These are phyloP conservation scores for Megalopta genalis DNA, from an alignment of 1,140 invertebrate genomes.

Conservation along the genomic window DNA sequence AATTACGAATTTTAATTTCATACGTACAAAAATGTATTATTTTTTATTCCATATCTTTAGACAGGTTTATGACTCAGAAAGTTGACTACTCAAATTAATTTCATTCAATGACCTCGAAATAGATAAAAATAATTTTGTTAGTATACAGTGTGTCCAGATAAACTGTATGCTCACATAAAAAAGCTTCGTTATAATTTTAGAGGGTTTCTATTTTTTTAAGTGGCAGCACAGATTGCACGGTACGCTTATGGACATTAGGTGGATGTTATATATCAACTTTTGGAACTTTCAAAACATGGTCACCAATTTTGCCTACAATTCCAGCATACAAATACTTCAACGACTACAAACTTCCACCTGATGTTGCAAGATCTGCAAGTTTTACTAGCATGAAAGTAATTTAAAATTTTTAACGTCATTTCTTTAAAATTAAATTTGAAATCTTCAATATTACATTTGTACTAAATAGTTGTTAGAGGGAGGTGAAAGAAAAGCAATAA, in stretches of 20 bases:
- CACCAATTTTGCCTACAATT: constrained; percentile 77
- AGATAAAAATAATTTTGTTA: neutral
- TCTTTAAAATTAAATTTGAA: neutral
- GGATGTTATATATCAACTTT: constrained; percentile 86
- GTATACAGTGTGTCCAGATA: too few relatives aligned
- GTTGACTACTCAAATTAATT: neutral
- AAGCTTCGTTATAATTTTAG: neutral
- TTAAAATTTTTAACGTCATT: constrained; percentile 35
- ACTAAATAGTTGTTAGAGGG: constrained; percentile 65
- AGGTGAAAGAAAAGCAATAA: constrained; percentile 22
- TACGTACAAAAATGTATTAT: neutral
- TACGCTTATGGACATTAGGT: constrained; percentile 85
- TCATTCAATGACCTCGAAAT: neutral
- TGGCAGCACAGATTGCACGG: constrained; percentile 86
- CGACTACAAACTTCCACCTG: constrained; percentile 82
- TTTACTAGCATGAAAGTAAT: constrained; percentile 82
- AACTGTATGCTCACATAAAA: too few relatives aligned
- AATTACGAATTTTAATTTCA: neutral
- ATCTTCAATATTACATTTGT: neutral
- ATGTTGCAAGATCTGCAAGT: constrained; percentile 84
- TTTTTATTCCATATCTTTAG: neutral
- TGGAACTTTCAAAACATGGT: constrained; percentile 84
- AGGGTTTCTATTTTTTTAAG: constrained; percentile 70
- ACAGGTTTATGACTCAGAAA: neutral
- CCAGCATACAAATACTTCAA: constrained; percentile 69